phyloP scores from a whole-genome alignment of 2,888 invertebrate species.

The Arrhopalites spinosus region DNA sequence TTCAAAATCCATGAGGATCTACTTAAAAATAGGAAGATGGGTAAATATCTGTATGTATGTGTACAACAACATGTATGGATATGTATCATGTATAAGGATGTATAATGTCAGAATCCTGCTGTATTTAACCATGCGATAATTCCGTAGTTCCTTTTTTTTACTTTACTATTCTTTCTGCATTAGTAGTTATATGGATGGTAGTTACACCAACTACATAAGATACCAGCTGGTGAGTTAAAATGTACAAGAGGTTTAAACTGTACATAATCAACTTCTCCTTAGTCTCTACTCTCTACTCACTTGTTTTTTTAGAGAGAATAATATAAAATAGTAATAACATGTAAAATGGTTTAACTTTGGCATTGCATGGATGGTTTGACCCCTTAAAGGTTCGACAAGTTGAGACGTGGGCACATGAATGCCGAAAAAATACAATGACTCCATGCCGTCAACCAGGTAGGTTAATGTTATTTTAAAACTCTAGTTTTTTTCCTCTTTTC shows the following conservation, averaged over 20 bases:
- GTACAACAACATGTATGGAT: not conserved
- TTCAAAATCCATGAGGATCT: slow-evolving; percentile 30
- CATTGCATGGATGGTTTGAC: slow-evolving; percentile 24
- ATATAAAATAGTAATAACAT: not conserved
- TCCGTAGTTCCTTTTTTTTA: slow-evolving; percentile 29
- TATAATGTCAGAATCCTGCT: too few relatives aligned
- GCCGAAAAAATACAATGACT: slow-evolving; percentile 13
- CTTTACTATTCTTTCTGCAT: slow-evolving; percentile 1
- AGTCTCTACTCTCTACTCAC: not conserved
- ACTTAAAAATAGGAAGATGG: not conserved
- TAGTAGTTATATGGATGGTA: not conserved
- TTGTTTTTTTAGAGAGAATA: not conserved
- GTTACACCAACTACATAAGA: too few relatives aligned
- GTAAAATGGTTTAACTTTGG: not conserved
- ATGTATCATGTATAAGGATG: too few relatives aligned
- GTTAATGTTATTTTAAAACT: not conserved
- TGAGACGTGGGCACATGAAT: slow-evolving; percentile 6
- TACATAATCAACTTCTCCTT: not conserved
- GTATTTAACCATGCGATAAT: slow-evolving; percentile 26
- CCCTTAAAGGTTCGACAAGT: slow-evolving; percentile 8
- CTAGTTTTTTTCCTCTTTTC: not conserved
- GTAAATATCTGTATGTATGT: not conserved
- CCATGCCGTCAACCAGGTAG: slow-evolving; percentile 18
- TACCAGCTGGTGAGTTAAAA: too few relatives aligned
- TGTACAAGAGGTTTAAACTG: too few relatives aligned